Evolutionary conservation across 2,797 vertebrate species (phyloP).

Genomic region (Poeciliopsis presidionis): DNA sequence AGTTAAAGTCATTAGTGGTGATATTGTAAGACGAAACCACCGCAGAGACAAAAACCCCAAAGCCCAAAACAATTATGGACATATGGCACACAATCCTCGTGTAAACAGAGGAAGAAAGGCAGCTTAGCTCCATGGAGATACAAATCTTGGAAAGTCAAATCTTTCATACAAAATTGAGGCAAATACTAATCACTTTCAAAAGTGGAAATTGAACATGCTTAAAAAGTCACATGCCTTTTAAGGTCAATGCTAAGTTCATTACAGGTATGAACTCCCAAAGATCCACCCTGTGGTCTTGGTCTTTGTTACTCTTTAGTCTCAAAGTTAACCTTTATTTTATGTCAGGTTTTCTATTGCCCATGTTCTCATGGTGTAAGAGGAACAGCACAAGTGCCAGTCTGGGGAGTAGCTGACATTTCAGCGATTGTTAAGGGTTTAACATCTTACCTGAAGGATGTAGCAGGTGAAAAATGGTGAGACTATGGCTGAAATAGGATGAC

Average conservation of each 20-base stretch:
- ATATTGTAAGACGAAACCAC: constrained; percentile 59
- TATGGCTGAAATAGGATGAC: constrained; percentile 46
- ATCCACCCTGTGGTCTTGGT: constrained; percentile 40
- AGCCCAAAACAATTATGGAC: constrained; percentile 70
- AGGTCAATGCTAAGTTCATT: constrained; percentile 25
- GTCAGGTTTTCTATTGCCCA: constrained; percentile 56
- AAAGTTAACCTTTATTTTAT: constrained; percentile 77
- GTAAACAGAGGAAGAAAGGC: constrained; percentile 64
- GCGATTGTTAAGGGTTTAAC: constrained; percentile 68
- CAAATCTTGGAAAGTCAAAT: constrained; percentile 55
- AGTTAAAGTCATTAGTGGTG: constrained; percentile 63
- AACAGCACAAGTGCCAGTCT: constrained; percentile 56
- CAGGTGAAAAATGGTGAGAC: constrained; percentile 44
- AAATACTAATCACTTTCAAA: constrained; percentile 30
- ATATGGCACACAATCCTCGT: constrained; percentile 58
- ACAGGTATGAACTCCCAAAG: constrained; percentile 37
- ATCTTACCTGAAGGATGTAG: constrained; percentile 54
- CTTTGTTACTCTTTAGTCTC: constrained; percentile 51
- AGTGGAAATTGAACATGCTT: constrained; percentile 40
- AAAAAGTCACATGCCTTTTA: constrained; percentile 17
- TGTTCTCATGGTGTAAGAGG: constrained; percentile 33
- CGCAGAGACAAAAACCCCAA: constrained; percentile 62
- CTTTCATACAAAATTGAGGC: constrained; percentile 29
- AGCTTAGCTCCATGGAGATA: constrained; percentile 57
- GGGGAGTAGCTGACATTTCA: constrained; percentile 73